Conservation (phyloP, 2,888 invertebrate species). For the Ophion costatus region DNA sequence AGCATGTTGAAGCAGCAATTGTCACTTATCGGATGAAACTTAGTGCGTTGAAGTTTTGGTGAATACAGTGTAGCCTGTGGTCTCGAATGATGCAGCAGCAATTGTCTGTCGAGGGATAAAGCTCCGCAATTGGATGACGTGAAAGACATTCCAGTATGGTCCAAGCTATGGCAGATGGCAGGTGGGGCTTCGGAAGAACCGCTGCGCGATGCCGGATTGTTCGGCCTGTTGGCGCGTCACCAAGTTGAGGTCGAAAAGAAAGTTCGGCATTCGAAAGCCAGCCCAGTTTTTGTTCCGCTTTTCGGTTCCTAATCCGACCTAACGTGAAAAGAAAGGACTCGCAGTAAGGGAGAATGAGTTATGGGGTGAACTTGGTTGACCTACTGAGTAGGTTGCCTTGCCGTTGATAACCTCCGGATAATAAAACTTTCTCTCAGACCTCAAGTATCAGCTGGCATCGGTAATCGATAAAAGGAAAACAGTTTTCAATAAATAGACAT, state of each 20-base stretch:
- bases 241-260: background rate
- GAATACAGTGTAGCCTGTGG: background rate
- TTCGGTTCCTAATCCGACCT: background rate
- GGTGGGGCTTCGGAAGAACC: background rate
- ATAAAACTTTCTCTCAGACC: background rate
- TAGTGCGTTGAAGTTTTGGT: background rate
- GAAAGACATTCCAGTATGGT: background rate
- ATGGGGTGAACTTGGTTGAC: background rate
- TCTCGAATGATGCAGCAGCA: background rate
- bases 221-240: background rate
- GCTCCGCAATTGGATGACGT: background rate
- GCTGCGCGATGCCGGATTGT: background rate
- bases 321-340: background rate
- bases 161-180: background rate
- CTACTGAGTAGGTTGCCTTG: background rate
- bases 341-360: background rate
- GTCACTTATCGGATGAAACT: background rate
- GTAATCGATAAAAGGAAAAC: background rate
- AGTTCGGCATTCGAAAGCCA: background rate
- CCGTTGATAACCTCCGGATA: background rate
- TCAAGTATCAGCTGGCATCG: background rate
- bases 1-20: background rate
- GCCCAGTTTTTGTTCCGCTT: background rate
- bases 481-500: background rate
- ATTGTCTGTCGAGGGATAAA: background rate